These are phyloP conservation scores for Drosophila suzukii DNA, from an alignment of 1,140 invertebrate genomes.

Conservation along the genomic window DNA sequence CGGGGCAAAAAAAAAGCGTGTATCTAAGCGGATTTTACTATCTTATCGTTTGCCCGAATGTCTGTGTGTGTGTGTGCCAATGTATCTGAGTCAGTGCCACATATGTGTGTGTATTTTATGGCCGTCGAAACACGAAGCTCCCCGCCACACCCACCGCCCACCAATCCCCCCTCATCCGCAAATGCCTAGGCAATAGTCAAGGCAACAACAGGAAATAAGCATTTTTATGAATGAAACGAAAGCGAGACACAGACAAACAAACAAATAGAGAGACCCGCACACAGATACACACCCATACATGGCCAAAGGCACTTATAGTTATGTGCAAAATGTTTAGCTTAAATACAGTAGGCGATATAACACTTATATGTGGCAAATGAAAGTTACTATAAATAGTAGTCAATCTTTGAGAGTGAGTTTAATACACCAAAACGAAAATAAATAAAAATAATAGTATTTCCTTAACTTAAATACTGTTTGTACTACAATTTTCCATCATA, in stretches of 20 bases:
- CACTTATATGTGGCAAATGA: too few relatives aligned
- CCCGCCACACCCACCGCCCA: constrained; percentile 25
- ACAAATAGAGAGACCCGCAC: constrained; percentile 22
- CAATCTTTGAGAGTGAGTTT: not conserved
- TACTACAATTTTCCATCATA: too few relatives aligned
- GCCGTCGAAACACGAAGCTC: constrained; percentile 71
- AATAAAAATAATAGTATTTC: too few relatives aligned
- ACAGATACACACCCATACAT: constrained; percentile 26
- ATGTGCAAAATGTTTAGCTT: constrained; percentile 61
- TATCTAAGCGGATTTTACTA: constrained; percentile 82
- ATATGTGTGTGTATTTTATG: constrained; percentile 57
- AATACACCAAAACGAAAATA: too few relatives aligned
- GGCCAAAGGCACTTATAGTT: constrained; percentile 48
- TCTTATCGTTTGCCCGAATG: constrained; percentile 74
- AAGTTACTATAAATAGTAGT: not conserved
- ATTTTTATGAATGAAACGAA: constrained; percentile 82
- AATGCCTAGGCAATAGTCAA: constrained; percentile 44
- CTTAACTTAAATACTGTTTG: too few relatives aligned
- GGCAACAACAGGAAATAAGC: constrained; percentile 80
- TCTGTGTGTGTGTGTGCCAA: constrained; percentile 21
- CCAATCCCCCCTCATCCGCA: not conserved
- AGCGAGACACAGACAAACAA: constrained; percentile 46
- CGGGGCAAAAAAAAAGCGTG: constrained; percentile 59
- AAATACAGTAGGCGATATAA: constrained; percentile 14
- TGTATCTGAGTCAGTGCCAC: constrained; percentile 3